These are phyloP conservation scores for Aurelia aurita DNA, from an alignment of 30 jellyfish, hydroid and myxozoan genomes.

Conservation along the genomic window DNA sequence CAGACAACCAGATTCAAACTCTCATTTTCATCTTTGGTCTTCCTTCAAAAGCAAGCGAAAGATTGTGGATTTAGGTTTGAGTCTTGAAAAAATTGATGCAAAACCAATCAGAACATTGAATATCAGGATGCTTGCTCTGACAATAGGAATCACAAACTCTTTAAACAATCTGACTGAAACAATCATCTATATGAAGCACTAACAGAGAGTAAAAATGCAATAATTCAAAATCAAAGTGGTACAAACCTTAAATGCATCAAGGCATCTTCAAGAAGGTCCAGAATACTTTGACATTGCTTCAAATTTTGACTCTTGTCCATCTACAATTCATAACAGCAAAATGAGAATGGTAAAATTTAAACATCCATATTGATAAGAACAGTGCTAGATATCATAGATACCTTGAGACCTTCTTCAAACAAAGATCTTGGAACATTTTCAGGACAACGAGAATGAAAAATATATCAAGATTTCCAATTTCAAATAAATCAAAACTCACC, in stretches of 20 bases:
- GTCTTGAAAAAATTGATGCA: background rate
- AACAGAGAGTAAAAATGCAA: background rate
- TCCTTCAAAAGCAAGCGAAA: constrained; percentile 18
- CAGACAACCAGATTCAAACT: constrained; percentile 40
- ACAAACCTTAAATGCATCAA: constrained; percentile 30
- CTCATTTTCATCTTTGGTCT: constrained; percentile 22
- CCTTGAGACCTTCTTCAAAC: too few relatives aligned
- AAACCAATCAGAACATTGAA: background rate
- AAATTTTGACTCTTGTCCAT: background rate
- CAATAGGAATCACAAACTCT: too few relatives aligned
- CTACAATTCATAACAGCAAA: constrained; percentile 4
- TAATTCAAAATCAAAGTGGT: background rate
- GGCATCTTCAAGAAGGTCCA: constrained; percentile 44
- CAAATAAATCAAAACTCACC: background rate
- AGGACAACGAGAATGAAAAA: background rate
- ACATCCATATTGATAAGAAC: background rate
- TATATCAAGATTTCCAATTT: background rate
- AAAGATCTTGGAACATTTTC: too few relatives aligned
- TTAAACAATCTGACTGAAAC: too few relatives aligned
- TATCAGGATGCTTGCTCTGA: background rate
- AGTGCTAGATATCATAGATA: too few relatives aligned
- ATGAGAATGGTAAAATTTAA: too few relatives aligned
- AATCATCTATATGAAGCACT: background rate
- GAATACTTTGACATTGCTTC: constrained; percentile 15
- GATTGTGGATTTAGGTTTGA: background rate